Base-by-base conservation (phyloP, 1,140 invertebrate genomes). In the Psilanteris sp. region DNA sequence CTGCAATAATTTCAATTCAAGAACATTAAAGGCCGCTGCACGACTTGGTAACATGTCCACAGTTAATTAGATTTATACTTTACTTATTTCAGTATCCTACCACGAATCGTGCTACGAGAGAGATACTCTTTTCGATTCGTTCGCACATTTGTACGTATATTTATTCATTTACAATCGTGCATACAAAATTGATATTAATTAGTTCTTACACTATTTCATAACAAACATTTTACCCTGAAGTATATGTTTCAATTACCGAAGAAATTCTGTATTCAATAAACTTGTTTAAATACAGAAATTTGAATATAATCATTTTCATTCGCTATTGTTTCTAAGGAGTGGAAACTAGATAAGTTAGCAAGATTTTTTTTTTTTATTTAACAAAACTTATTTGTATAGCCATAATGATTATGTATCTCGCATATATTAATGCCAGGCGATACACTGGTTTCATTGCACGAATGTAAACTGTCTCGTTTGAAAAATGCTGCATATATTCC, bases 1-100 rank as follows among this genome's bases (percentile, higher is more conserved):
- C 94, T 93, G 82, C n/a, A 89, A 89, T 79, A 52, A 83, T 78
- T 71, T 72, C 44, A 46, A 79, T 72, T 62, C 41, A 43, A 67
- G 20, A 72, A 62, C 62, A 74, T 79, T 75, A 74, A 78, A 68
- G 26, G 36, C 54, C 59, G 20, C 32, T 61, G 64, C 50, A 77
- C 72, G 67, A 64, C 61, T 70, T 55, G 54, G 68, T 68, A 62
- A 73, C 62, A 71, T 59, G 54, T 50, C 59, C 46, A 39, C 68
- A 61, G 76, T 68, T 83, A 83, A 82, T 82, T 83, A 80, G 78
- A 83, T 83, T 83, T 82, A 83, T 79, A 68, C 70, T 67, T 71
- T 71, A 50, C 61, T 74, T 57, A 66, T 67, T 61, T 67, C 71
- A 74, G 52, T 61, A 67, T 74, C 71, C 43, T 46, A 62, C 27